Evolutionary conservation across 2,888 invertebrate species (phyloP).

Genomic region (Monopis laevigella): DNA sequence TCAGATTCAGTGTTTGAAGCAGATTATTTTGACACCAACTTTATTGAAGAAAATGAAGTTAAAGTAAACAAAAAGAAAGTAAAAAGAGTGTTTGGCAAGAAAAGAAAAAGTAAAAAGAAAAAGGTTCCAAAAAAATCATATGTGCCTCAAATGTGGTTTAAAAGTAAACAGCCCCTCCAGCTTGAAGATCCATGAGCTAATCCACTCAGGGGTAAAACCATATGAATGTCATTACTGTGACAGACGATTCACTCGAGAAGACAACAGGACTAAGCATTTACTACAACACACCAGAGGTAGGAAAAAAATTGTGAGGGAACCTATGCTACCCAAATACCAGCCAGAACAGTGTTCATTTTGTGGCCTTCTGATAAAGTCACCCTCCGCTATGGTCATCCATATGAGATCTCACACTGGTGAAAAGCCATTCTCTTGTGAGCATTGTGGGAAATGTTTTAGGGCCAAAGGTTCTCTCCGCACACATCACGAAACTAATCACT

Average conservation of each 20-base stretch:
- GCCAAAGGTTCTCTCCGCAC: slow-evolving; percentile 43
- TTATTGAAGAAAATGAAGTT: no score
- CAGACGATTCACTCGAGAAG: slow-evolving; percentile 22
- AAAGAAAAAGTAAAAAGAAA: background rate
- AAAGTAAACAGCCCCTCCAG: slow-evolving; percentile 38
- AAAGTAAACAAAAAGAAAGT: no score
- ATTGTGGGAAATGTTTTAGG: slow-evolving; percentile 35
- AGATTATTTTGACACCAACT: no score
- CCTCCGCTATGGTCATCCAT: slow-evolving; percentile 44
- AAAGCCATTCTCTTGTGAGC: slow-evolving; percentile 40
- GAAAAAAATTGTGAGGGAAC: background rate
- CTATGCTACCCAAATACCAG: slow-evolving; percentile 18
- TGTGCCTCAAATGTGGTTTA: slow-evolving; percentile 29
- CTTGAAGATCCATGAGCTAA: slow-evolving; percentile 44
- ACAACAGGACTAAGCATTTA: background rate
- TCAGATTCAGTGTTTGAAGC: no score
- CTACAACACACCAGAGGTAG: background rate
- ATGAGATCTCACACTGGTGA: slow-evolving; percentile 53
- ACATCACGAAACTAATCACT: slow-evolving; percentile 38
- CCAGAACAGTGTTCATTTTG: slow-evolving; percentile 43
- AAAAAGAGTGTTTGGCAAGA: no score
- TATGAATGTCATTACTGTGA: slow-evolving; percentile 38
- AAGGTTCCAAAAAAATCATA: background rate
- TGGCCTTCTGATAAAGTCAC: slow-evolving; percentile 34
- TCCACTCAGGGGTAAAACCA: slow-evolving; percentile 53